Conservation (phyloP, 2,888 invertebrate species). For the Sialis lutaria region DNA sequence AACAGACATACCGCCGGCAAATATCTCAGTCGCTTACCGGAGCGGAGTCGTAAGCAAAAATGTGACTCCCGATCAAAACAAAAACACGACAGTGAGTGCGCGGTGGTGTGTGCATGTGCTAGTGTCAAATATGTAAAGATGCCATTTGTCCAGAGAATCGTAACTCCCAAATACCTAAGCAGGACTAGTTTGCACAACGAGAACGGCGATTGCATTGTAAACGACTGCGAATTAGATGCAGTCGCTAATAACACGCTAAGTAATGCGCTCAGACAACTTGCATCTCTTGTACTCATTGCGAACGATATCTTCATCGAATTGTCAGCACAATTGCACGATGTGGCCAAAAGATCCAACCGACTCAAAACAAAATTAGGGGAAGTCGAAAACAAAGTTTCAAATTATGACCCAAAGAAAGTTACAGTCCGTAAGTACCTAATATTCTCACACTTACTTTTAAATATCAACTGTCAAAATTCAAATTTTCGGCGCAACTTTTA, state of each 20-base stretch:
- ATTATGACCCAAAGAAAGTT: constrained; percentile 74
- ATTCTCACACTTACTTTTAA: no score
- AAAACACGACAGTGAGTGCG: no score
- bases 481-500: no score
- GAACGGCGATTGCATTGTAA: constrained; percentile 37
- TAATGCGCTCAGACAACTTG: constrained; percentile 69
- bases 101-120: no score
- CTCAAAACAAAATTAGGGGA: constrained; percentile 51
- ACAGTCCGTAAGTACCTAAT: constrained; percentile 73
- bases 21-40: no score
- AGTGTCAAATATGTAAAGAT: constrained; percentile 26
- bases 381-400: constrained; percentile 52
- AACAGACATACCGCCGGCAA: no score
- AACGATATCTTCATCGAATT: constrained; percentile 76
- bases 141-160: constrained; percentile 75
- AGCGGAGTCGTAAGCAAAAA: no score
- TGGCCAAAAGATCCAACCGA: constrained; percentile 53
- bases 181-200: constrained; percentile 43
- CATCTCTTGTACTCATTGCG: constrained; percentile 65
- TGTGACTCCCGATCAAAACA: no score
- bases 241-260: constrained; percentile 76
- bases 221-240: constrained; percentile 65
- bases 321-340: constrained; percentile 52
- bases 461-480: no score
- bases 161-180: constrained; percentile 67